Conservation (phyloP, 2,888 invertebrate species). For the Drosophila melanocephala region DNA sequence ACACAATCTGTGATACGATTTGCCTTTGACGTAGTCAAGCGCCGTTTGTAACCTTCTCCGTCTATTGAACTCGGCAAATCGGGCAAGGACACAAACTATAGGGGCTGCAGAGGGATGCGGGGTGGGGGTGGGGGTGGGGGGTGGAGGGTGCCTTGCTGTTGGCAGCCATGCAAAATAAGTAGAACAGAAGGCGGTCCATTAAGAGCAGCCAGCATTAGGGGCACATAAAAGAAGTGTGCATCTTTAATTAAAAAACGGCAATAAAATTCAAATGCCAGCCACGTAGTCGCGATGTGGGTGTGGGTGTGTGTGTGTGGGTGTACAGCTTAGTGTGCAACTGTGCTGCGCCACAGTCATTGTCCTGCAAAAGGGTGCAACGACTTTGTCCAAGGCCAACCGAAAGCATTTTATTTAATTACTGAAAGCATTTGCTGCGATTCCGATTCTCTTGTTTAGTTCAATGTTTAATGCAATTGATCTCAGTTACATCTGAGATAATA, state of each 20-base stretch:
- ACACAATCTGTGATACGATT: background rate
- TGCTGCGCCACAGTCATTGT: conserved; percentile 55
- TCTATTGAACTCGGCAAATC: conserved; percentile 74
- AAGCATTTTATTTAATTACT: background rate
- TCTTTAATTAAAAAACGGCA: conserved; percentile 53
- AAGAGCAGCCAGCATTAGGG: conserved; percentile 40
- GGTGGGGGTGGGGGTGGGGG: background rate
- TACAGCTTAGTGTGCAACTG: conserved; percentile 21
- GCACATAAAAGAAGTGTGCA: conserved; percentile 36
- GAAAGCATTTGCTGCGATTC: conserved; percentile 15
- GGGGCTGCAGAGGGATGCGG: background rate
- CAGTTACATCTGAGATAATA: background rate
- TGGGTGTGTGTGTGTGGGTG: background rate
- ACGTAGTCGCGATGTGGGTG: background rate
- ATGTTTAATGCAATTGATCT: background rate
- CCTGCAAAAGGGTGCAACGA: conserved; percentile 67
- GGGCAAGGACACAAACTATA: conserved; percentile 66
- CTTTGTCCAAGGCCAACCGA: conserved; percentile 36
- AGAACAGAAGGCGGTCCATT: conserved; percentile 42
- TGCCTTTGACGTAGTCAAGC: conserved; percentile 41
- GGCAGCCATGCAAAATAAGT: conserved; percentile 48
- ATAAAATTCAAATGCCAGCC: conserved; percentile 40
- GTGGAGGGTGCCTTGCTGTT: background rate
- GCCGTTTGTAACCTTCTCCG: conserved; percentile 59
- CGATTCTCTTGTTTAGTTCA: background rate